Conservation (phyloP, 2,888 invertebrate genomes). For the Blomia tropicalis region DNA sequence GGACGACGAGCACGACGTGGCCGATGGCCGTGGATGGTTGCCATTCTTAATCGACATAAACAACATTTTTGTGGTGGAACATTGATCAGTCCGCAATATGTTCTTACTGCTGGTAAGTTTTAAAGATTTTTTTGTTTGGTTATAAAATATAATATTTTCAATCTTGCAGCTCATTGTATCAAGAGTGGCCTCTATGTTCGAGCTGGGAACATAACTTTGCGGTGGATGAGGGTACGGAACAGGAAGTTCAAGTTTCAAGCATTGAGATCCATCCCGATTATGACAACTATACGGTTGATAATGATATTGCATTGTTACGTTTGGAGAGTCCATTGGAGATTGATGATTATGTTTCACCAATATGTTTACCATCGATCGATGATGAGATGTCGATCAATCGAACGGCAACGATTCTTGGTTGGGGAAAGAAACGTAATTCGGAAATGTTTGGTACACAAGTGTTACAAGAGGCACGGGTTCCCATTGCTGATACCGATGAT, state of each 20-base stretch:
- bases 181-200: slow-evolving; percentile 54
- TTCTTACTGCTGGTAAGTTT: slow-evolving; percentile 49
- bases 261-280: slow-evolving; percentile 67
- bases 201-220: slow-evolving; percentile 71
- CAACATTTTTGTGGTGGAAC: slow-evolving; percentile 81
- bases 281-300: slow-evolving; percentile 72
- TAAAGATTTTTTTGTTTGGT: neutral
- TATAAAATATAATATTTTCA: neutral
- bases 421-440: slow-evolving; percentile 45
- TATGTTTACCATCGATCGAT: slow-evolving; percentile 59
- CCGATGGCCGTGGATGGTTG: slow-evolving; percentile 86
- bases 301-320: slow-evolving; percentile 71
- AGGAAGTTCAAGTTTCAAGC: slow-evolving; percentile 53
- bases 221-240: slow-evolving; percentile 54
- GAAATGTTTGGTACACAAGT: slow-evolving; percentile 50
- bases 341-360: slow-evolving; percentile 45
- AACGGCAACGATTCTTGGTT: slow-evolving; percentile 71
- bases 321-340: slow-evolving; percentile 40
- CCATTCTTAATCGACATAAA: slow-evolving; percentile 59
- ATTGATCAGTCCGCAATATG: slow-evolving; percentile 61
- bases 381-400: slow-evolving; percentile 48
- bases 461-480: slow-evolving; percentile 73
- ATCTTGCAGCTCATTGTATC: slow-evolving; percentile 55
- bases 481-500: slow-evolving; percentile 58
- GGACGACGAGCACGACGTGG: slow-evolving; percentile 60